These are phyloP conservation scores for Vesta saturnalis DNA, from an alignment of 2,888 invertebrate genomes.

Conservation along the genomic window DNA sequence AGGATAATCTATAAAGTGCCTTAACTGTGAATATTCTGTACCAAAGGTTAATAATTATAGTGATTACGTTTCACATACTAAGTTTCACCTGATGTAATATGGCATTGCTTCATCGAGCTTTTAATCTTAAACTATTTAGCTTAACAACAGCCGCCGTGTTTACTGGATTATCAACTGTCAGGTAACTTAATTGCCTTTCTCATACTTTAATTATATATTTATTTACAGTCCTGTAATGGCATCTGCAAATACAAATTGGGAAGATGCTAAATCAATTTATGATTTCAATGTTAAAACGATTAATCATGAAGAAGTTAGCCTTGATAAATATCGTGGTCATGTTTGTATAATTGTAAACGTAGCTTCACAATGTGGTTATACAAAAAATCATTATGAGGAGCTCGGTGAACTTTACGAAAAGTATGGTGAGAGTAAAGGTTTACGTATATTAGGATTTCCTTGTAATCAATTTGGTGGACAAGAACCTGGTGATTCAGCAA, in stretches of 20 bases:
- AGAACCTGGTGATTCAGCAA: constrained; percentile 72
- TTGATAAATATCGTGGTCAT: constrained; percentile 84
- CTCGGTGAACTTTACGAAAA: constrained; percentile 79
- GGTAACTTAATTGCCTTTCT: not conserved
- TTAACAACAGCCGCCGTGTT: constrained; percentile 5
- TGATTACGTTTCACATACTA: no score
- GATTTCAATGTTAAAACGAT: constrained; percentile 85
- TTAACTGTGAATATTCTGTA: no score
- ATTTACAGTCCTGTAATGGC: constrained; percentile 6
- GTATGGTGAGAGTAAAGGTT: constrained; percentile 76
- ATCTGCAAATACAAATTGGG: constrained; percentile 64
- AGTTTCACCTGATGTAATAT: no score
- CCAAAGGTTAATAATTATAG: no score
- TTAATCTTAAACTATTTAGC: no score
- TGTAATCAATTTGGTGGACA: constrained; percentile 86
- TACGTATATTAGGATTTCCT: constrained; percentile 85
- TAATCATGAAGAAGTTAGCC: constrained; percentile 81
- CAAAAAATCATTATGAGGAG: constrained; percentile 85
- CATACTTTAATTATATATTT: not conserved
- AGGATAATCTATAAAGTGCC: no score
- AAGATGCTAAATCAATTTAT: constrained; percentile 78
- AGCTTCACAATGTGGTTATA: constrained; percentile 89
- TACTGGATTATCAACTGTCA: not conserved
- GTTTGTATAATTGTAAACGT: constrained; percentile 91
- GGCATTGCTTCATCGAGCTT: no score